Percentiles rank a stretch among this genome's conserved stretches.
These are phyloP conservation scores for Empis livida DNA, from an alignment of 2,888 invertebrate genomes.

Conservation along the genomic window DNA sequence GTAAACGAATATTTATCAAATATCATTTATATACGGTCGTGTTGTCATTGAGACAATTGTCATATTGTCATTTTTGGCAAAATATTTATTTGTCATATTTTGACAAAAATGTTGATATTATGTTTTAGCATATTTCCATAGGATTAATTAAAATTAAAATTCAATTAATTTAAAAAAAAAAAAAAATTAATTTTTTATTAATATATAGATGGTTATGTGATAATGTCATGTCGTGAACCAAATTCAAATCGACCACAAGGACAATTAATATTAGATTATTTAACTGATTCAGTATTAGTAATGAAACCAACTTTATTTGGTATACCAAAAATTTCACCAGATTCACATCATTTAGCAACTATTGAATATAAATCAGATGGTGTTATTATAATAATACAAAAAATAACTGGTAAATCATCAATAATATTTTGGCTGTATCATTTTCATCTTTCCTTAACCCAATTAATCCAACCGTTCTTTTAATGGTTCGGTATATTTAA, in stretches of 20 bases:
- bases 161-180: not conserved
- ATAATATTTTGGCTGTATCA: too few species aligned
- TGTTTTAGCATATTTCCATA: too few species aligned
- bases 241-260: slow-evolving; percentile 48
- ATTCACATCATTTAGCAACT: slow-evolving; percentile 54
- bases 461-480: too few species aligned
- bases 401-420: slow-evolving; percentile 50
- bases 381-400: slow-evolving; percentile 50
- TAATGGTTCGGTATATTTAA: too few species aligned
- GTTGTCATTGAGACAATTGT: too few species aligned
- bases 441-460: too few species aligned
- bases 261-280: slow-evolving; percentile 55
- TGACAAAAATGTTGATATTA: too few species aligned
- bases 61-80: too few species aligned
- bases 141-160: too few species aligned
- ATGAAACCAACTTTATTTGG: slow-evolving; percentile 50
- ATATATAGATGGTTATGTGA: slow-evolving; percentile 51
- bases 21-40: too few species aligned
- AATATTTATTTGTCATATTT: too few species aligned
- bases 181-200: slow-evolving; percentile 5
- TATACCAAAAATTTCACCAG: slow-evolving; percentile 53
- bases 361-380: slow-evolving; percentile 42
- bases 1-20: too few species aligned
- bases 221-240: slow-evolving; percentile 57
- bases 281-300: slow-evolving; percentile 55